A percentile compares a stretch with the other conserved stretches of the same genome.
These are phyloP conservation scores for Ernsta delagoae DNA, from an alignment of 2,888 invertebrate species.

Conservation along the genomic window DNA sequence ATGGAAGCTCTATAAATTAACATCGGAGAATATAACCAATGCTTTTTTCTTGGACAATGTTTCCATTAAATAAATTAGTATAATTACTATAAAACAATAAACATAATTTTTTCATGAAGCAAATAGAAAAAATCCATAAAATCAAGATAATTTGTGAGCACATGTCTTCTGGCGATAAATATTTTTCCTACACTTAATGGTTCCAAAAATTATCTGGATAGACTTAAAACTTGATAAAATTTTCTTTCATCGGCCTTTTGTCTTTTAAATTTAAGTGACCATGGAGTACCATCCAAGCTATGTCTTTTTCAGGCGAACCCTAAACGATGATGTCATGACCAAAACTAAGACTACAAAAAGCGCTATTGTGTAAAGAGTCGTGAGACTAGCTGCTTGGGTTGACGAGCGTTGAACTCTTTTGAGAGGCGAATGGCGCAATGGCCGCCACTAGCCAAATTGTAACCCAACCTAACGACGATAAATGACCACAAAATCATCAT, in stretches of 20 bases:
- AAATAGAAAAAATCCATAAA: too few species aligned
- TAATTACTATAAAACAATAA: too few species aligned
- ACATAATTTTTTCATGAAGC: too few species aligned
- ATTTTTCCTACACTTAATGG: background rate
- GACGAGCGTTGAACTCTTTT: conserved; percentile 82
- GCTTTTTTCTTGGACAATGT: too few species aligned
- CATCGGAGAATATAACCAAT: too few species aligned
- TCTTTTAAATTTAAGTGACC: background rate
- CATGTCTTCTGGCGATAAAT: background rate
- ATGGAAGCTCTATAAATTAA: too few species aligned
- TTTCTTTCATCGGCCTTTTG: background rate
- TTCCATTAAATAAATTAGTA: too few species aligned
- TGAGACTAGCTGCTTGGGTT: conserved; percentile 72
- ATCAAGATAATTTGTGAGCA: too few species aligned
- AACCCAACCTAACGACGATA: conserved; percentile 58
- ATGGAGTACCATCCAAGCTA: conserved; percentile 1
- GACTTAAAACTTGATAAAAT: background rate
- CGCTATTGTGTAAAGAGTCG: conserved; percentile 79
- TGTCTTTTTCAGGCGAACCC: conserved; percentile 18
- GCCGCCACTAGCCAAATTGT: conserved; percentile 73
- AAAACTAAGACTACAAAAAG: conserved; percentile 79
- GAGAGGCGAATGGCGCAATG: conserved; percentile 61
- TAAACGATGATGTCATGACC: conserved; percentile 77
- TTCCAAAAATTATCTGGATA: background rate
- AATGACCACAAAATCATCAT: conserved; percentile 14